A percentile compares a stretch with the other conserved stretches of the same genome.
phyloP scores from a whole-genome alignment of 1,140 invertebrate genomes.

The Charaxes varanes region DNA sequence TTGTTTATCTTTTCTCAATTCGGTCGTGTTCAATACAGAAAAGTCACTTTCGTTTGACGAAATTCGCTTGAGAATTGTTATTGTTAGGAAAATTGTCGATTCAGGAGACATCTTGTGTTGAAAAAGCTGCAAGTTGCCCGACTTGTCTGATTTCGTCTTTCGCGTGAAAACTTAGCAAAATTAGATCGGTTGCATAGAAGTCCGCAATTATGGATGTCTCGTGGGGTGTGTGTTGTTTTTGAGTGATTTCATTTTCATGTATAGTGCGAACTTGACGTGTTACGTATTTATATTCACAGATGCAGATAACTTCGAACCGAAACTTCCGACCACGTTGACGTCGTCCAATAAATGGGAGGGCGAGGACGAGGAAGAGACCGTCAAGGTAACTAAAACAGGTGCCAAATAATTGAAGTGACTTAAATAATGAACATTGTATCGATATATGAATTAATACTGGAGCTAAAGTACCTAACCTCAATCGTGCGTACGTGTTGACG shows the following conservation, averaged over 20 bases:
- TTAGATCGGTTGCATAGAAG: conserved; percentile 51
- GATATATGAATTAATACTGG: conserved; percentile 3
- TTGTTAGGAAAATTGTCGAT: conserved; percentile 59
- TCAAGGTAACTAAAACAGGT: conserved; percentile 79
- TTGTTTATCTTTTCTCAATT: conserved; percentile 58
- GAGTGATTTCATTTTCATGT: not conserved
- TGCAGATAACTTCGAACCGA: conserved; percentile 72
- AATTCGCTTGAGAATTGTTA: conserved; percentile 54
- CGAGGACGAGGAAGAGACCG: conserved; percentile 89
- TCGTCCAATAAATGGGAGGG: conserved; percentile 88
- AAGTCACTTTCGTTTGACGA: conserved; percentile 68
- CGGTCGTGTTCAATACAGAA: conserved; percentile 63
- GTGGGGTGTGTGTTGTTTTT: conserved; percentile 55
- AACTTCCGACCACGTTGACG: conserved; percentile 69
- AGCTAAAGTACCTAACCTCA: conserved; percentile 49
- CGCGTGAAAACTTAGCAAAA: conserved; percentile 63
- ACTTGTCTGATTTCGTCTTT: conserved; percentile 58
- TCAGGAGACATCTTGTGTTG: conserved; percentile 71
- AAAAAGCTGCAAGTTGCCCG: conserved; percentile 52
- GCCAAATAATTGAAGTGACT: conserved; percentile 36
- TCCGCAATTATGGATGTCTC: conserved; percentile 67
- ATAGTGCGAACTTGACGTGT: conserved; percentile 22
- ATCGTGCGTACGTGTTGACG: conserved; percentile 57
- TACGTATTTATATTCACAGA: conserved; percentile 50
- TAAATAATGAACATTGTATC: not conserved